Evolutionary conservation across 2,888 invertebrate genomes (phyloP).

Genomic region (Amorpha juglandis): DNA sequence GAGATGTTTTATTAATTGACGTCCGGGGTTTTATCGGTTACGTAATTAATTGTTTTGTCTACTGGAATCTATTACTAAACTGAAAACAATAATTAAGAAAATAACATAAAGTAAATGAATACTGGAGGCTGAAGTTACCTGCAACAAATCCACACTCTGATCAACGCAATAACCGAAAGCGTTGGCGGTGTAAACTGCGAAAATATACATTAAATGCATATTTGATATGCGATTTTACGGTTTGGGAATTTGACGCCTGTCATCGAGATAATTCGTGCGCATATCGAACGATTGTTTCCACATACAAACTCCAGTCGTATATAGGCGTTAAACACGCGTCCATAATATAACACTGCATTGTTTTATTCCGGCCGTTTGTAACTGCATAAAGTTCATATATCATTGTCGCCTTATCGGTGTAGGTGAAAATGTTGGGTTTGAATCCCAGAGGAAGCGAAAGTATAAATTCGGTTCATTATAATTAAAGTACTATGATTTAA

Average conservation of each 20-base stretch:
- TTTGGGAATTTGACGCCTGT: conserved; percentile 56
- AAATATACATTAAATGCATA: conserved; percentile 48
- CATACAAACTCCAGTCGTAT: conserved; percentile 54
- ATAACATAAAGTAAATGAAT: neutral
- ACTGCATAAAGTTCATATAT: conserved; percentile 47
- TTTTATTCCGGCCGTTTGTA: conserved; percentile 63
- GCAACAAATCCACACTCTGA: conserved; percentile 34
- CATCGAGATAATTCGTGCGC: conserved; percentile 64
- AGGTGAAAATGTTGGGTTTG: too few relatives aligned
- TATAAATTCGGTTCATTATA: too few relatives aligned
- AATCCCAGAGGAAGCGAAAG: too few relatives aligned
- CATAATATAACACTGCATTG: conserved; percentile 49
- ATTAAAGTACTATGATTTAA: too few relatives aligned
- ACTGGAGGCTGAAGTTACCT: conserved; percentile 7
- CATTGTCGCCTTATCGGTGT: neutral
- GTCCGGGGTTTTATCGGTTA: too few relatives aligned
- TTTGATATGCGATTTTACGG: conserved; percentile 57
- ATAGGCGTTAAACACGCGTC: conserved; percentile 51
- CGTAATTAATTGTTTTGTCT: too few relatives aligned
- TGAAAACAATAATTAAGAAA: neutral
- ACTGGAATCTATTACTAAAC: too few relatives aligned
- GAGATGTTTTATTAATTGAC: too few relatives aligned
- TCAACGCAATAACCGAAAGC: conserved; percentile 33
- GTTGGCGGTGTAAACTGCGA: conserved; percentile 39
- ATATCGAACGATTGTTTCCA: conserved; percentile 63